Base-by-base conservation (phyloP, 2,888 invertebrate genomes). In the Erebia ligea region DNA sequence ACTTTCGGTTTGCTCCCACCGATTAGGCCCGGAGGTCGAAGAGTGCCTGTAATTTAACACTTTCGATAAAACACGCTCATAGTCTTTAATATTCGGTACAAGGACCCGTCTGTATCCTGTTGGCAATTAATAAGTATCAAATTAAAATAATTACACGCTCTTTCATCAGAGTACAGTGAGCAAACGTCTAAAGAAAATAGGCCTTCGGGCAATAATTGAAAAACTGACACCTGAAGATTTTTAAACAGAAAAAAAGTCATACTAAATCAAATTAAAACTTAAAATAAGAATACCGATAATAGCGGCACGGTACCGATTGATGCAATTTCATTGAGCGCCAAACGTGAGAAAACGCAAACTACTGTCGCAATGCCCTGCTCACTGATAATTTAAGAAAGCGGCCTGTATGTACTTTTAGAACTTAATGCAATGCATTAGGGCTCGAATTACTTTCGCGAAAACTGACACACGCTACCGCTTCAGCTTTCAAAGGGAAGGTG, bases 1-100 rank as follows among this genome's bases (percentile, higher is more conserved):
- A 99, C 99, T 93, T 99, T 99, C 5, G 98, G 98, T 90, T 99
- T 99, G 89, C 98, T 98, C 76, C 99, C 98, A 70, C 98, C 98
- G 79, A 98, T 98, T 79, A 98, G 94, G 19, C 98, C 98, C 42
- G 98, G 98, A 73, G 98, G 98, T 82, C 98, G 95, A 71, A 98
- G 94, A 34, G 98, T 98, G 84, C 98, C 98, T 97, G 94, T 69
- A 95, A 95, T 67, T 76, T 74, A 76, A 68, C 73, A 40, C 64
- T 57, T 56, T 73, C 62, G 15, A 71, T 73, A 73, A 21, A 68
- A 69, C 65, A 64, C 50, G 61, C 63, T 45, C 10, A 57, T 56
- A 50, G 19, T 21, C 59, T 42, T 69, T 59, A 65, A 45, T 67
- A 74, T 69, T 70, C 64, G 40, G 52, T 9, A 50, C 72, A 34